A percentile compares a stretch with the other conserved stretches of the same genome.
Evolutionary conservation across 2,888 invertebrate genomes (phyloP).

Genomic region (Notodonta ziczac): DNA sequence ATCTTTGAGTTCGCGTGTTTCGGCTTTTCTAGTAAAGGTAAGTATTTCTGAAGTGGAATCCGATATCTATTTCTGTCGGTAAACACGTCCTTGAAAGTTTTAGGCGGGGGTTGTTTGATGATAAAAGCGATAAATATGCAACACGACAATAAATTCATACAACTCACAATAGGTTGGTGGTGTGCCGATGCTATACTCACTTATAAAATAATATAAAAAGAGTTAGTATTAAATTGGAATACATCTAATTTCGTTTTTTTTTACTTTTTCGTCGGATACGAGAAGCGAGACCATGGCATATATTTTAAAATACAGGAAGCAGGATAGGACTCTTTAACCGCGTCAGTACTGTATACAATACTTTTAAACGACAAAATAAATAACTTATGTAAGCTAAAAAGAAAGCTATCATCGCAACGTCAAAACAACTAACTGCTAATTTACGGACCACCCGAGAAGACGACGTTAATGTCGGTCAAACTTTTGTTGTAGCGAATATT

Average conservation of each 20-base stretch:
- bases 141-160: not conserved
- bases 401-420: constrained; percentile 6
- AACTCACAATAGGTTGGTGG: not conserved
- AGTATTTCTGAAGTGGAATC: constrained; percentile 55
- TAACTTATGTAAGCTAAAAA: not conserved
- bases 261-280: no score
- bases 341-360: no score
- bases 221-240: no score
- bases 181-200: no score
- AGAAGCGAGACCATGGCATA: no score
- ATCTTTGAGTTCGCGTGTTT: constrained; percentile 43
- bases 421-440: constrained; percentile 15
- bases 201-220: not conserved
- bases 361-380: no score
- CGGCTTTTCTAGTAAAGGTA: constrained; percentile 32
- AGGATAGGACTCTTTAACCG: no score
- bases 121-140: not conserved
- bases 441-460: constrained; percentile 16
- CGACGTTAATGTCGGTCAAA: constrained; percentile 15
- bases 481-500: constrained; percentile 5
- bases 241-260: no score
- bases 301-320: no score
- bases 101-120: constrained; percentile 13
- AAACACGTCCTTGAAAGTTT: constrained; percentile 39
- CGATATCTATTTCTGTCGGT: constrained; percentile 47